A percentile compares a stretch with the other conserved stretches of the same genome.
phyloP scores from a whole-genome alignment of 2,888 invertebrate species.

The Julus scanicus region DNA sequence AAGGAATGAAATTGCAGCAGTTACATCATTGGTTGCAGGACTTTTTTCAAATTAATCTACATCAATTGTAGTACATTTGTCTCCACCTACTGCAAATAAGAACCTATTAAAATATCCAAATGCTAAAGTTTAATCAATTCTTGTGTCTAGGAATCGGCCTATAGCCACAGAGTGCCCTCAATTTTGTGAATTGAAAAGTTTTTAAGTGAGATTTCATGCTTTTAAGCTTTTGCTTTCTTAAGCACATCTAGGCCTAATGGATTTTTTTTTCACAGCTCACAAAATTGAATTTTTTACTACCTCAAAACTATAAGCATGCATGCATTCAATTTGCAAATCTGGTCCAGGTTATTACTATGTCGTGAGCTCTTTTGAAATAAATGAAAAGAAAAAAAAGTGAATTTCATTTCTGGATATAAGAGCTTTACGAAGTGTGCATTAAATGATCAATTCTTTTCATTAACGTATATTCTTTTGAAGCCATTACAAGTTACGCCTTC shows the following conservation, averaged over 20 bases:
- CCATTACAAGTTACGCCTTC: neutral
- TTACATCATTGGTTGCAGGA: neutral
- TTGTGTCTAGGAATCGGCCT: neutral
- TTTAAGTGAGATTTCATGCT: slow-evolving; percentile 42
- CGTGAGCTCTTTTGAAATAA: slow-evolving; percentile 17
- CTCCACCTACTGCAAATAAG: too few relatives aligned
- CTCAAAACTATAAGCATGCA: slow-evolving; percentile 24
- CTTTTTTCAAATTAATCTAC: neutral
- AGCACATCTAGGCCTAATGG: slow-evolving; percentile 13
- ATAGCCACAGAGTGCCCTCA: slow-evolving; percentile 3
- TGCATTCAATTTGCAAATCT: slow-evolving; percentile 37
- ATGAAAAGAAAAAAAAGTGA: neutral
- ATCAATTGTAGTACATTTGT: neutral
- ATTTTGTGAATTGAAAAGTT: slow-evolving; percentile 7
- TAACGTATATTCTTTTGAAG: slow-evolving; percentile 12
- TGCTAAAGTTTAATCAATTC: neutral
- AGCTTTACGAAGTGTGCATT: slow-evolving; percentile 27
- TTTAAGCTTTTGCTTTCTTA: slow-evolving; percentile 35
- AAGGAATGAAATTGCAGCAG: neutral
- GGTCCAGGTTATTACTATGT: slow-evolving; percentile 27
- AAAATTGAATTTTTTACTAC: slow-evolving; percentile 42
- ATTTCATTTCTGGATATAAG: slow-evolving; percentile 8
- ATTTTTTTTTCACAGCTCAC: slow-evolving; percentile 13
- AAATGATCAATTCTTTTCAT: slow-evolving; percentile 27
- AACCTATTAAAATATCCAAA: too few relatives aligned